Evolutionary conservation across 2,888 invertebrate species (phyloP).

Genomic region (Tachina grossa): DNA sequence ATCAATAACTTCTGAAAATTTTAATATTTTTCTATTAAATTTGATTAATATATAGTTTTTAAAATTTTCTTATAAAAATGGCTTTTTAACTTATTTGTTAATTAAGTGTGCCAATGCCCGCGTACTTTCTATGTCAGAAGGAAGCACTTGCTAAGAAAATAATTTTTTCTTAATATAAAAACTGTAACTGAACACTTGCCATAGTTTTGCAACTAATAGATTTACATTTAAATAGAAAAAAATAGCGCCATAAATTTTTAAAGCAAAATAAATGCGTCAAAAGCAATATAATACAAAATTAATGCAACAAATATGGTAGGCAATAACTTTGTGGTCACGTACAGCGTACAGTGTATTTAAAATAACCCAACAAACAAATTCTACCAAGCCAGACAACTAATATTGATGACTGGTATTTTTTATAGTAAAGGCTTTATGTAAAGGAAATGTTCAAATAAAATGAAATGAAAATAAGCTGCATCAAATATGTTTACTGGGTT

Average conservation of each 20-base stretch:
- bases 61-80: too few relatives aligned
- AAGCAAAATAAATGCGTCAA: conserved; percentile 57
- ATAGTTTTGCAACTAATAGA: conserved; percentile 50
- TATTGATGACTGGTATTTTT: background rate
- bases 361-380: conserved; percentile 9
- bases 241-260: conserved; percentile 52
- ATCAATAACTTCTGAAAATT: too few relatives aligned
- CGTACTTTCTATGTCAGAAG: background rate
- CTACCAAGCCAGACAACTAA: background rate
- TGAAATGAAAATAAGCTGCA: too few relatives aligned
- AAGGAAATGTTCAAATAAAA: too few relatives aligned
- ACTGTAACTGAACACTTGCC: conserved; percentile 3
- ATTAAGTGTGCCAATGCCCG: too few relatives aligned
- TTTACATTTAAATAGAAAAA: conserved; percentile 39
- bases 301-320: conserved; percentile 53
- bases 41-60: too few relatives aligned
- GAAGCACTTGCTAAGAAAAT: background rate
- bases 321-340: conserved; percentile 58
- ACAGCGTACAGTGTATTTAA: background rate
- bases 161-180: background rate
- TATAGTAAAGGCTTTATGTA: background rate
- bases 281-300: conserved; percentile 68
- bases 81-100: too few relatives aligned
- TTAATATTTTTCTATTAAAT: too few relatives aligned
- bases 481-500: conserved; percentile 11